Evolutionary conservation across 1,140 invertebrate species (phyloP), one percentile per base, ranked within the genome.

Genomic region (Ylistrum balloti): DNA sequence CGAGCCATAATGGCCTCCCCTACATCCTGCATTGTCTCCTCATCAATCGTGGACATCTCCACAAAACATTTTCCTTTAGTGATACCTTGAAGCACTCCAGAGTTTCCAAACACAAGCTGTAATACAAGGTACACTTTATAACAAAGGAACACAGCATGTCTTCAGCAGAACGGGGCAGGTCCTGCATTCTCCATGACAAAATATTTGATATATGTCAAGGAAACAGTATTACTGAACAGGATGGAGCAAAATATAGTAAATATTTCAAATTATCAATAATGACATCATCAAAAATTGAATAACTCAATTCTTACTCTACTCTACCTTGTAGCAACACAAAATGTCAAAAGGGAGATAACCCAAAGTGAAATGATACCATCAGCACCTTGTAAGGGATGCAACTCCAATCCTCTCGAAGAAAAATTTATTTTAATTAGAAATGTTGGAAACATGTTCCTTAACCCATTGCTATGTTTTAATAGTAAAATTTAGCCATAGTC

Each of bases 41-140:
- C 97, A 96, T 99, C 99, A 91, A 99, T 98, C 0, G 98, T 98
- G 1, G 98, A 99, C 98, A 99, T 99, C 96, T 99, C 99, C 0
- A 99, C 98, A 96, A 99, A 99, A 85, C 98, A 98, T 96, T 97
- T 97, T 33, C 97, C 97, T 0, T 97, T 96, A 13, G 97, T 97
- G 88, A 98, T 98, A 92, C 98, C 98, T 94, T 97, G 97, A 22
- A 99, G 96, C 2, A 99, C 98, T 0, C 99, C 99, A 95, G 98
- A 99, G 95, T 99, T 99, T 33, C 98, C 98, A 97, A 99, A 99
- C 20, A 99, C 98, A 96, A 99, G 98, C 98, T 98, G 95, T 74
- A 97, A 85, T 33, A 33, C n/a, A 34, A 15, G n/a, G 33, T 15
- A 89, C 15, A 33, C 32, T 85, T 33, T 33, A n/a, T 32, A 35